Conservation (phyloP, 2,113 vertebrate species). For the Chloropsis hardwickii region DNA sequence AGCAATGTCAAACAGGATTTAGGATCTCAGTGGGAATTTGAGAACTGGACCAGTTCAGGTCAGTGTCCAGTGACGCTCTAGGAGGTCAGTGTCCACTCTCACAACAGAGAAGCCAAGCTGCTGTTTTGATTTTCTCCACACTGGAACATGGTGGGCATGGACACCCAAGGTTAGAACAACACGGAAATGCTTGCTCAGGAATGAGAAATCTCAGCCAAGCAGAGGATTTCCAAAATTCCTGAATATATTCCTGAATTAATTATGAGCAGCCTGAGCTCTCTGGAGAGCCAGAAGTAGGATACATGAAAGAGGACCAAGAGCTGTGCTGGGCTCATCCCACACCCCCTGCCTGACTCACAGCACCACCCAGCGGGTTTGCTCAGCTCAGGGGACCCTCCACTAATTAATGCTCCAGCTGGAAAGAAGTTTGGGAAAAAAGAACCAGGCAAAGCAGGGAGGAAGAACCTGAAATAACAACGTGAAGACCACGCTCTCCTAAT, state of each 20-base stretch:
- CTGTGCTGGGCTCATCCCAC: neutral
- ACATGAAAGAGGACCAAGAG: neutral
- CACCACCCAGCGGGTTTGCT: neutral
- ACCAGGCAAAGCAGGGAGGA: neutral
- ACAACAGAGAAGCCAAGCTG: fast-evolving
- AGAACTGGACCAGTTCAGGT: neutral
- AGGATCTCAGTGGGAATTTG: neutral
- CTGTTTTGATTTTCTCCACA: neutral
- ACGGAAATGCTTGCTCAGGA: neutral
- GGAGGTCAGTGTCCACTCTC: neutral
- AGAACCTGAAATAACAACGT: neutral
- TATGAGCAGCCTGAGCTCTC: neutral
- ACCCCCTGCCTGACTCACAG: neutral
- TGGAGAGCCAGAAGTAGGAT: neutral
- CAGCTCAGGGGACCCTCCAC: neutral
- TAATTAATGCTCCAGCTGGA: neutral
- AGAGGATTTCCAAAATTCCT: neutral
- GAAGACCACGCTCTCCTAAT: neutral
- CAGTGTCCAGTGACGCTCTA: neutral
- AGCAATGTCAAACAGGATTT: fast-evolving
- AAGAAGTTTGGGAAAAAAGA: neutral
- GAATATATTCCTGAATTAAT: neutral
- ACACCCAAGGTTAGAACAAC: neutral
- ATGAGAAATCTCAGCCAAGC: neutral
- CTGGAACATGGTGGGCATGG: fast-evolving